Evolutionary conservation across 2,797 vertebrate genomes (phyloP).

Genomic region (Orientallactaga sibirica): DNA sequence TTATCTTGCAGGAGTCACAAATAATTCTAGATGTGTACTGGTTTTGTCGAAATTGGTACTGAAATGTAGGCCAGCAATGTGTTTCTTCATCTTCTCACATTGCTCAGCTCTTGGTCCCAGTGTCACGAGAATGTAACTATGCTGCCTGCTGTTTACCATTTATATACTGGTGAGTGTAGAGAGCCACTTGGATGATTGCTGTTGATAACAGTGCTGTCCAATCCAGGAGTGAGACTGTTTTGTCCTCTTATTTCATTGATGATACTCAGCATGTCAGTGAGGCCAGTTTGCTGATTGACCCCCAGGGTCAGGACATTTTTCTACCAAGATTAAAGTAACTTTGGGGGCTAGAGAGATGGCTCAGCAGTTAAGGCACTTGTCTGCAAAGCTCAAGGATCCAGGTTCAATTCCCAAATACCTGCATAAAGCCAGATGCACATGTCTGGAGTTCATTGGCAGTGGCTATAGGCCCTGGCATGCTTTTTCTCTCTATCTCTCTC

Average conservation of each 20-base stretch:
- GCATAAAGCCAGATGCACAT: no score
- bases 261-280: background rate
- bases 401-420: no score
- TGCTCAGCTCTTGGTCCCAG: background rate
- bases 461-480: no score
- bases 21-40: background rate
- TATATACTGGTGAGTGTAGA: conserved; percentile 8
- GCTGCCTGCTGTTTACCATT: conserved; percentile 7
- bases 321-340: conserved; percentile 7
- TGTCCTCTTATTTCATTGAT: background rate
- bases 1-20: background rate
- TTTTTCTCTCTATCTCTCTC: no score
- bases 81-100: background rate
- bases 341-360: background rate
- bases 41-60: conserved; percentile 12
- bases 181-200: background rate
- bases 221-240: background rate
- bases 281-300: background rate
- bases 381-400: no score
- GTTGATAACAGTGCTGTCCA: background rate
- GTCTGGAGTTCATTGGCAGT: no score
- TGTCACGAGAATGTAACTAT: background rate
- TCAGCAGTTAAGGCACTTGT: no score
- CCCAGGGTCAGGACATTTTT: background rate
- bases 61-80: background rate